phyloP scores from a whole-genome alignment of 1,140 invertebrate genomes.

The Tetramorium alpestre region DNA sequence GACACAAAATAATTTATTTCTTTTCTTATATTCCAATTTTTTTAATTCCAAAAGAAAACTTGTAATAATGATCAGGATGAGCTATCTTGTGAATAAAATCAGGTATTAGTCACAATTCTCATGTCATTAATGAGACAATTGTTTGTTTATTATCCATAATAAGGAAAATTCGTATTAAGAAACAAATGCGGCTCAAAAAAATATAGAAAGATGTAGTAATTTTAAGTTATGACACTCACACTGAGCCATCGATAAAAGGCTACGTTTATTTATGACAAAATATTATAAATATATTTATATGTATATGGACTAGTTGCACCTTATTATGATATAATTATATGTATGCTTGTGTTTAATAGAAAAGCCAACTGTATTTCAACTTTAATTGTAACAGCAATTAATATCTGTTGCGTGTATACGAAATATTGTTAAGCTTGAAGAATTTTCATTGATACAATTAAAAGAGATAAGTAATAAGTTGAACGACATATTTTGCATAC shows the following conservation, averaged over 20 bases:
- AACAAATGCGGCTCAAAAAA: constrained; percentile 6
- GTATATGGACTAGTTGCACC: constrained; percentile 31
- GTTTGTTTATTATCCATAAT: constrained; percentile 29
- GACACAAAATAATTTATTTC: constrained; percentile 8
- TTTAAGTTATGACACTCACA: constrained; percentile 10
- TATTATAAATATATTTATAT: constrained; percentile 37
- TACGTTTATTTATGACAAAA: constrained; percentile 42
- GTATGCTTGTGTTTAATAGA: constrained; percentile 31
- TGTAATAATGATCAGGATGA: neutral
- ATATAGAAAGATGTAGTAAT: neutral
- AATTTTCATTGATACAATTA: neutral
- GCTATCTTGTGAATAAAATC: constrained; percentile 12
- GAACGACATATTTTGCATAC: neutral
- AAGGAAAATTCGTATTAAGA: constrained; percentile 1
- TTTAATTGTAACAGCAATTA: neutral
- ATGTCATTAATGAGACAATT: constrained; percentile 24
- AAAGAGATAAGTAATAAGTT: neutral
- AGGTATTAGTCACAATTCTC: constrained; percentile 46
- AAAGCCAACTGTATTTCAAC: neutral
- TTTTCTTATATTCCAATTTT: neutral
- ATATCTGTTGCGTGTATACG: neutral
- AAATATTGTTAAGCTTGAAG: neutral
- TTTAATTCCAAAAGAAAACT: constrained; percentile 12
- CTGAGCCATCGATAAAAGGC: constrained; percentile 30
- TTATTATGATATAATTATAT: constrained; percentile 12